Evolutionary conservation across 2,113 vertebrate species (phyloP).

Genomic region (Petroica traversi): DNA sequence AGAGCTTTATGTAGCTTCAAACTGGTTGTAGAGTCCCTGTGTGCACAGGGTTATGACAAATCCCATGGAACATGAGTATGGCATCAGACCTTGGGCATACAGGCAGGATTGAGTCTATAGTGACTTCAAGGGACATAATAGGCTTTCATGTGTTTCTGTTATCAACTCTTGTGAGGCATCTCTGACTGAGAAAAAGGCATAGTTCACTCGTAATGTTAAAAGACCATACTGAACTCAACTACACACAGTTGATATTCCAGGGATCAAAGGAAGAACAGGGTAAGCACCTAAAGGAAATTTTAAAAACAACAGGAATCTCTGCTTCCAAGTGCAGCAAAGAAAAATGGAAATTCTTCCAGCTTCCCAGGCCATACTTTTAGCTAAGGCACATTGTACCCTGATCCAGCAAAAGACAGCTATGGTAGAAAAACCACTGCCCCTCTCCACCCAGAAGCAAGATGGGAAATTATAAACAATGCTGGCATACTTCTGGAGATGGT

Average conservation of each 20-base stretch:
- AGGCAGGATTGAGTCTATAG: neutral
- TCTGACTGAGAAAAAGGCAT: neutral
- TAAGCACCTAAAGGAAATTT: neutral
- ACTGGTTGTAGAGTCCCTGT: neutral
- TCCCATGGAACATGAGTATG: accelerated
- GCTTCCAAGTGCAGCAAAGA: neutral
- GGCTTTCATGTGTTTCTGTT: neutral
- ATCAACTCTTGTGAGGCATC: neutral
- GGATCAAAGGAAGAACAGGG: neutral
- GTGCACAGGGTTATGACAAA: neutral
- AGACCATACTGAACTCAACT: neutral
- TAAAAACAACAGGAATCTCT: neutral
- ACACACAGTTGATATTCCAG: neutral
- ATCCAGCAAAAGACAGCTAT: neutral
- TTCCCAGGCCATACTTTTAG: neutral
- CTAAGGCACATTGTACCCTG: neutral
- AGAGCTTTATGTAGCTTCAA: neutral
- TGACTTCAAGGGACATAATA: neutral
- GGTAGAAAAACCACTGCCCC: neutral
- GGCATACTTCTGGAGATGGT: neutral
- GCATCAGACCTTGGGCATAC: neutral
- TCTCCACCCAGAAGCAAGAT: neutral
- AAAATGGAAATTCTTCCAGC: neutral
- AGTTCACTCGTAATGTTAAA: no score
- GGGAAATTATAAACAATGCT: neutral